Base-by-base conservation (phyloP, 1,140 invertebrate species). In the Drosophila virilis region DNA sequence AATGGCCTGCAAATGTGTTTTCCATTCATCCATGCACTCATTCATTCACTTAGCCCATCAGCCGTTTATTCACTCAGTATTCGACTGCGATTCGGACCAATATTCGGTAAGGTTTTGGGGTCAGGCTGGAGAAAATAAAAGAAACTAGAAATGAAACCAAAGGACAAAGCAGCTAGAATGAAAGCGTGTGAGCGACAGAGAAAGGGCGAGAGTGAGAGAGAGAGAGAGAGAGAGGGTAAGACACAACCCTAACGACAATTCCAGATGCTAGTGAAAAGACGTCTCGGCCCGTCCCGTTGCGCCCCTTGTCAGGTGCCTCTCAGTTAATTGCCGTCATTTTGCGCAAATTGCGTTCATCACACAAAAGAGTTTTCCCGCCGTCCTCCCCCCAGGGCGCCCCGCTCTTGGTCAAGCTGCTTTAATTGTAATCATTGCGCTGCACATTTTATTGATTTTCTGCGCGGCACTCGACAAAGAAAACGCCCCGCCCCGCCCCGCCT, bases 311-410 rank as follows among this genome's bases (percentile, higher is more conserved):
- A 81, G 78, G 66, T 85, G 78, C 65, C 61, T n/a, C n/a, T 74
- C 73, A 66, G 66, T 77, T 88, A 88, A 88, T 88, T 88, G 84
- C 79, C 64, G 42, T 88, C 75, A 72, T 88, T 85, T 88, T 70
- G 83, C 74, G 68, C 83, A 86, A 86, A 88, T 88, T 86, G 78
- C 70, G 70, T 59, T 48, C 75, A 67, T 67, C 64, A 74, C 45
- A 62, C 57, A 55, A 61, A 54, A 43, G 43, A 51, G 15, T 37
- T 1, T 9, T 12, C 2, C 40, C 15, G 48, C 22, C 22, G 1
- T 17, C 32, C n/a, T 12, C 52, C 32, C 8, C 48, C 33, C 17
- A 17, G 42, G 22, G 13, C 6, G 15, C 37, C 38, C 35, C 57
- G 8, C 22, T 54, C 17, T 61, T 42, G 80, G 64, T 73, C 77